Evolutionary conservation across 2,797 vertebrate genomes (phyloP).

Genomic region (Platyrinchus mystaceus): DNA sequence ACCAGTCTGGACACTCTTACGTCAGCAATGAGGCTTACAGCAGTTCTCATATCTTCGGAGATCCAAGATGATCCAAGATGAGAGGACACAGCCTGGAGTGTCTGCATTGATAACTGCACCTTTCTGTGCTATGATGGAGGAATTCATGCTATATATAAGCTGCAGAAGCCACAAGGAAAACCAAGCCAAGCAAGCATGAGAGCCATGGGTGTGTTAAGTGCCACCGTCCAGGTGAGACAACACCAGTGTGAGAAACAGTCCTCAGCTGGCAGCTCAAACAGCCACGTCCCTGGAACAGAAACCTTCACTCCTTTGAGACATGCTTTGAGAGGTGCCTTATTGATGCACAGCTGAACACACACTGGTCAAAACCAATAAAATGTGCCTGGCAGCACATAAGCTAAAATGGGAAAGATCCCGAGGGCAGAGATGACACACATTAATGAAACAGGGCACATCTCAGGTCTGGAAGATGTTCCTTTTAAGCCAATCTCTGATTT

Average conservation of each 20-base stretch:
- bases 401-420: not conserved
- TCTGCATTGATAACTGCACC: not conserved
- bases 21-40: rapidly evolving
- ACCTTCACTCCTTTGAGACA: not conserved
- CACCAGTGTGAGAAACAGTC: not conserved
- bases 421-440: not conserved
- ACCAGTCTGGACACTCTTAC: not conserved
- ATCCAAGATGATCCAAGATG: not conserved
- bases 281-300: not conserved
- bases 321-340: not conserved
- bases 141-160: rapidly evolving
- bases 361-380: not conserved
- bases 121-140: not conserved
- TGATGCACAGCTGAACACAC: not conserved
- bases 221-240: not conserved
- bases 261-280: not conserved
- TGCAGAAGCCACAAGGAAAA: not conserved
- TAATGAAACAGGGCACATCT: not conserved
- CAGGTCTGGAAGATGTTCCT: not conserved
- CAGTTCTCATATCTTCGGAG: not conserved
- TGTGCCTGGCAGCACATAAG: not conserved
- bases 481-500: not conserved
- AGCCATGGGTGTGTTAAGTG: not conserved
- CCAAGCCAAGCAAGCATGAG: not conserved
- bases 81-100: not conserved